Evolutionary conservation across 2,888 invertebrate species (phyloP).

Genomic region (Nematopogon swammerdamellus): DNA sequence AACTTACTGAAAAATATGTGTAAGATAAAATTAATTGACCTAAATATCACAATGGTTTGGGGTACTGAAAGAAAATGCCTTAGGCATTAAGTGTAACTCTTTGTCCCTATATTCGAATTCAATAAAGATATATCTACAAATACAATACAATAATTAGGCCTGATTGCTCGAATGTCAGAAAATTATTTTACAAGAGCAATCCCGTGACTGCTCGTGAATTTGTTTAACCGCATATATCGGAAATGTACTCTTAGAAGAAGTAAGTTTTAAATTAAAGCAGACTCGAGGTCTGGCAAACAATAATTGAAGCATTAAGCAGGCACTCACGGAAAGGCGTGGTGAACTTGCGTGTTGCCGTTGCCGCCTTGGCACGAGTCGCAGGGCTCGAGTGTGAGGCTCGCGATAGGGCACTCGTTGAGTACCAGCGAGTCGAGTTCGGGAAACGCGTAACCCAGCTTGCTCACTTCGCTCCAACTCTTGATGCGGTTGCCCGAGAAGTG

Average conservation of each 20-base stretch:
- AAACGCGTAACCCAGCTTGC: conserved; percentile 80
- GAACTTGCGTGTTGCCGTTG: conserved; percentile 53
- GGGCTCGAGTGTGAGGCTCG: conserved; percentile 57
- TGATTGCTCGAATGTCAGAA: too few species aligned
- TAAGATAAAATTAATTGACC: conserved; percentile 6
- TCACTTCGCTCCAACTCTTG: conserved; percentile 79
- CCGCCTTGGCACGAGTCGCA: conserved; percentile 51
- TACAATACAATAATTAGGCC: too few species aligned
- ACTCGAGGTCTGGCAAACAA: not conserved
- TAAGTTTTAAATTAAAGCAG: too few species aligned
- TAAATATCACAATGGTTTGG: too few species aligned
- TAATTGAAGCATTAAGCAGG: not conserved
- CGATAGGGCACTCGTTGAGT: conserved; percentile 82
- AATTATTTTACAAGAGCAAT: too few species aligned
- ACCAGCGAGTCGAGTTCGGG: conserved; percentile 83
- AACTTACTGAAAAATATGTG: conserved; percentile 56
- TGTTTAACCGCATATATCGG: too few species aligned
- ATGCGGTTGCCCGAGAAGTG: conserved; percentile 88
- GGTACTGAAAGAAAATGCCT: too few species aligned
- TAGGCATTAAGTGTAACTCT: too few species aligned
- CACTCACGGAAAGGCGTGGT: conserved; percentile 60
- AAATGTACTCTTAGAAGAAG: too few species aligned
- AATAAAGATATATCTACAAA: too few species aligned
- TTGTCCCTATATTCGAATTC: too few species aligned
- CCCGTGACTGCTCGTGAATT: too few species aligned